Conservation (phyloP, 1,140 invertebrate genomes). For the Drosophila novamexicana region DNA sequence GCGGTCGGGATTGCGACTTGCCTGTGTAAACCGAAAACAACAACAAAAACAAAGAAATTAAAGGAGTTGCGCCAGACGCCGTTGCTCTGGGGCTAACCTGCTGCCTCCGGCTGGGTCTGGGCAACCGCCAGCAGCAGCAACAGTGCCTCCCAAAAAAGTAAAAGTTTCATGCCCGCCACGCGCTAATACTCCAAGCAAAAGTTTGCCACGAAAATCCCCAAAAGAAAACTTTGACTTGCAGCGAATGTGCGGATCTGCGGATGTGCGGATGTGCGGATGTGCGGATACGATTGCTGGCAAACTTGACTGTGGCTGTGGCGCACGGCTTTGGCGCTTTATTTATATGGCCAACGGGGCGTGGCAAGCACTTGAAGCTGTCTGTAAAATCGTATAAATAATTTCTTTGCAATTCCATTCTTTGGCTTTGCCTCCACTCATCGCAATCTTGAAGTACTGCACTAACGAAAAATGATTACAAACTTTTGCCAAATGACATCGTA, state of each 20-base stretch:
- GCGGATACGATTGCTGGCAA: neutral
- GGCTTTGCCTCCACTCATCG: constrained; percentile 42
- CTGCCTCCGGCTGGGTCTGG: neutral
- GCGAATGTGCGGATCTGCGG: constrained; percentile 3
- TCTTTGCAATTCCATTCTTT: constrained; percentile 51
- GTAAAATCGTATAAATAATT: constrained; percentile 76
- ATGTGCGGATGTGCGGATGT: constrained; percentile 1
- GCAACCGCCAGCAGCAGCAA: constrained; percentile 18
- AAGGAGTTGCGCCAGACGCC: too few species aligned
- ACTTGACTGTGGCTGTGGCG: neutral
- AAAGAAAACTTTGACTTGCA: constrained; percentile 51
- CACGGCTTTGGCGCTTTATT: constrained; percentile 45
- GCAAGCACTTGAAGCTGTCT: constrained; percentile 51
- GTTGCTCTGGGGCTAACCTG: neutral
- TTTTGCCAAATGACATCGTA: constrained; percentile 74
- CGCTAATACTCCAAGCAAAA: constrained; percentile 45
- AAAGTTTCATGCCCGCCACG: constrained; percentile 61
- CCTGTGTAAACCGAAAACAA: too few species aligned
- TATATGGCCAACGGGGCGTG: constrained; percentile 27
- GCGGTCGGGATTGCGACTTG: neutral
- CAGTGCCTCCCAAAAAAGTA: constrained; percentile 46
- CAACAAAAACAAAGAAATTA: neutral
- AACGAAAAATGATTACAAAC: constrained; percentile 80
- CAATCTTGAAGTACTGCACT: constrained; percentile 67
- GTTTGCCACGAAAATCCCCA: neutral